A percentile compares a stretch with the other conserved stretches of the same genome.
Evolutionary conservation across 2,888 invertebrate genomes (phyloP).

Genomic region (Schrankia costaestrigalis): DNA sequence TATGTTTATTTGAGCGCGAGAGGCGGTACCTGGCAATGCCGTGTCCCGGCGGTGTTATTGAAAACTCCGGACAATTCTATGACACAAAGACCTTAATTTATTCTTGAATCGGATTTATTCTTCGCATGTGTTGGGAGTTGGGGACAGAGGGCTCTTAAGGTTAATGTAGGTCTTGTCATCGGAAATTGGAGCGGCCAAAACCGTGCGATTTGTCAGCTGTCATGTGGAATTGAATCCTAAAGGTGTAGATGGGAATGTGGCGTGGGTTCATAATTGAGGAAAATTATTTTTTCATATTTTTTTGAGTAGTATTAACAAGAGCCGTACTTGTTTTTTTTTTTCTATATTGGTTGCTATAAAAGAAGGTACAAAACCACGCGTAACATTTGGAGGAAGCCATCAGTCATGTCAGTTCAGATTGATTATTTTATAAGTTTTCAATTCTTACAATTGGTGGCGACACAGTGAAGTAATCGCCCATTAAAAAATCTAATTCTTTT

Average conservation of each 20-base stretch:
- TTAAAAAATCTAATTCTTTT: no score
- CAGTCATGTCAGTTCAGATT: no score
- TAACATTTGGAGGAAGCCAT: no score
- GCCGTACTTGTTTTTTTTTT: no score
- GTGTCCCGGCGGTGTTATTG: slow-evolving; percentile 41
- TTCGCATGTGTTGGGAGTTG: slow-evolving; percentile 59
- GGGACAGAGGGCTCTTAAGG: slow-evolving; percentile 72
- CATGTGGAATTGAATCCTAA: slow-evolving; percentile 62
- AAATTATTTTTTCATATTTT: slow-evolving; percentile 21
- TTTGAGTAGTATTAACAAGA: no score
- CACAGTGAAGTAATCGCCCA: no score
- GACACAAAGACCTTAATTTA: slow-evolving; percentile 76
- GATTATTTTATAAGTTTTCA: no score
- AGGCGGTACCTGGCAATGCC: slow-evolving; percentile 44
- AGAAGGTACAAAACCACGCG: no score
- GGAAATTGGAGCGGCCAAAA: slow-evolving; percentile 67
- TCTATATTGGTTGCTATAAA: no score
- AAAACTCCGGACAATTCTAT: slow-evolving; percentile 56
- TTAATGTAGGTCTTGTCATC: slow-evolving; percentile 75
- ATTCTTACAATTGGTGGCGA: no score
- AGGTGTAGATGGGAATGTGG: slow-evolving; percentile 40
- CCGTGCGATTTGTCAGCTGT: slow-evolving; percentile 69
- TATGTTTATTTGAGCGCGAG: slow-evolving; percentile 49
- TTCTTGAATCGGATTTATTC: slow-evolving; percentile 75
- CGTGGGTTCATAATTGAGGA: slow-evolving; percentile 17